Conservation (phyloP, 2,888 invertebrate species). For the Geophilus truncorum region DNA sequence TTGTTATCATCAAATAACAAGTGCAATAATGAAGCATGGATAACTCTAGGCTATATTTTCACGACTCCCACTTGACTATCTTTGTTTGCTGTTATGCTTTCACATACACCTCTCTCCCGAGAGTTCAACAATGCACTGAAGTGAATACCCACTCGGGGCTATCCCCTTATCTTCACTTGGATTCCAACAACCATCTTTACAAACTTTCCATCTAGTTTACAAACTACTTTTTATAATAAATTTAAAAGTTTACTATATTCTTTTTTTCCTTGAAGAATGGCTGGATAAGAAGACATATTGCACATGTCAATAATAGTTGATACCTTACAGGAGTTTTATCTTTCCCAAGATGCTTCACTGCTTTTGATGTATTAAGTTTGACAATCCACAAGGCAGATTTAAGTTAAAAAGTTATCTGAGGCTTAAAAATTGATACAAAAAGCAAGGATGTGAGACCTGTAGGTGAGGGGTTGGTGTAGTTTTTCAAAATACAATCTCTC, state of each 20-base stretch:
- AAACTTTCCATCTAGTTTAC: not conserved
- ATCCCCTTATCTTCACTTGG: not conserved
- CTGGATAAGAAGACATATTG: not conserved
- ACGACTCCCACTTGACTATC: conserved; percentile 8
- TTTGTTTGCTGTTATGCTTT: conserved; percentile 22
- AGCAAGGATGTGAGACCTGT: not conserved
- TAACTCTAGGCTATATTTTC: not conserved
- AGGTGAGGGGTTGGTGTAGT: not conserved
- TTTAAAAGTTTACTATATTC: no score
- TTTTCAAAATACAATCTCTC: conserved; percentile 2
- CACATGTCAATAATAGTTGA: not conserved
- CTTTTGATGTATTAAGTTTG: conserved; percentile 4
- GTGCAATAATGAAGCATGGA: conserved; percentile 3
- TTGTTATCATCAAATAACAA: not conserved
- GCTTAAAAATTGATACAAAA: conserved; percentile 27
- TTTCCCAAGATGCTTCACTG: not conserved
- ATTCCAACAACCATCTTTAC: not conserved
- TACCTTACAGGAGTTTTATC: not conserved
- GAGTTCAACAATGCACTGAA: conserved; percentile 19
- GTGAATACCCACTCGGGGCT: not conserved
- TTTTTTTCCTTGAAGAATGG: no score
- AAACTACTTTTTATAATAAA: not conserved
- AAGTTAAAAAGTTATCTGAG: not conserved
- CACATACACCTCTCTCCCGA: not conserved
- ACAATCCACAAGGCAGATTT: not conserved